Evolutionary conservation across 2,797 vertebrate genomes (phyloP), one percentile per base, ranked within the genome.

Genomic region (Labroides dimidiatus): DNA sequence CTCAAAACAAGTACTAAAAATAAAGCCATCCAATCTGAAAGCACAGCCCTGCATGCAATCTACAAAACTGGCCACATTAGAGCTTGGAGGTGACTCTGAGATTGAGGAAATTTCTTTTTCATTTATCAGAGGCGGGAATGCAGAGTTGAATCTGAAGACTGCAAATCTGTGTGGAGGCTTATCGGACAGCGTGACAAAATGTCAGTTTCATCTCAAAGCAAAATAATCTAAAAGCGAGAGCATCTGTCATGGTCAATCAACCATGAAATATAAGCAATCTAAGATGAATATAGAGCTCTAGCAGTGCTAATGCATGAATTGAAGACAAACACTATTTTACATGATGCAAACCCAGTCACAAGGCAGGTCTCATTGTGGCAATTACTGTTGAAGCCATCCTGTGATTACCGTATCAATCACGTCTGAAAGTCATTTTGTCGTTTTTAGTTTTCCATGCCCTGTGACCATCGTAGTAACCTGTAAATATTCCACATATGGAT

Each of bases 1-100:
- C 80, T 86, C 81, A 66, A 86, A 92, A 88, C 87, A 88, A 82
- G 74, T 63, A 44, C 83, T 87, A 81, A 84, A 92, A 91, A 92
- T 89, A 89, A 91, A 90, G 76, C 58, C 75, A 63, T 59, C 77
- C 80, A 80, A 85, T 89, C 70, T 78, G 59, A 78, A 74, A 64
- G 64, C 19, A 9, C 63, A 63, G 80, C 58, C 69, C 27, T 64
- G 77, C 77, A 77, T 87, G 75, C 70, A 78, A 86, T 90, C 84
- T 73, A 43, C 72, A 73, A 78, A 82, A 77, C 64, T 80, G 72
- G 80, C 81, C 75, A 56, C 37, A 77, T 82, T 70, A 84, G 58
- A 67, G 64, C 61, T 67, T 17, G 4, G 63, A 76, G 78, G 86
- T 87, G 84, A 84, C 81, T 88, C 82, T 87, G 64, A 75, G 72